These are phyloP conservation scores for Zapornia atra DNA, from an alignment of 2,113 vertebrate genomes.

Conservation along the genomic window DNA sequence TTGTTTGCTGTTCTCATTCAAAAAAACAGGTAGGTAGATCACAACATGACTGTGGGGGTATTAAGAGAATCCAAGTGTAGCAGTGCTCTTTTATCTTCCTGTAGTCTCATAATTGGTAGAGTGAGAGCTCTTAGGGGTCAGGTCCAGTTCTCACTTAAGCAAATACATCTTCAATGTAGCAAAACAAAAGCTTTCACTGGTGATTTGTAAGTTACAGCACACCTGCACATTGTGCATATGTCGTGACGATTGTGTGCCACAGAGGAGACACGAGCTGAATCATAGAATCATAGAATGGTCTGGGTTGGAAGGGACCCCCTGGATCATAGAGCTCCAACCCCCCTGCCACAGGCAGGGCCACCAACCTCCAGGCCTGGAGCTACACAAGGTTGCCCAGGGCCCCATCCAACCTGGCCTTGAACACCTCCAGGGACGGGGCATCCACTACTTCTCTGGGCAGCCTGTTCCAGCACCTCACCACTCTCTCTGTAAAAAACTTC, in stretches of 20 bases:
- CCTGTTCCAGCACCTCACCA: too few species aligned
- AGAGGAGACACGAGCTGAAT: neutral
- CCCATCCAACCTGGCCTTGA: too few species aligned
- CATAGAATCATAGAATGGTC: too few species aligned
- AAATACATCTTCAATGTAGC: neutral
- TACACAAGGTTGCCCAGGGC: too few species aligned
- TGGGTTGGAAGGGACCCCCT: too few species aligned
- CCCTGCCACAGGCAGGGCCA: too few species aligned
- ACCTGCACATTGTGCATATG: neutral
- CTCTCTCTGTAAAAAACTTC: too few species aligned
- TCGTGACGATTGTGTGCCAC: neutral
- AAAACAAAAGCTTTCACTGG: neutral
- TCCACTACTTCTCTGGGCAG: too few species aligned
- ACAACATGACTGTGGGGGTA: fast-evolving
- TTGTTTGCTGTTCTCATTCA: neutral
- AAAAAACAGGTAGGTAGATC: fast-evolving
- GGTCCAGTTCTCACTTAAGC: neutral
- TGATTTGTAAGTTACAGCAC: neutral
- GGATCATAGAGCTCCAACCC: too few species aligned
- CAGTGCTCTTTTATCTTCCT: neutral
- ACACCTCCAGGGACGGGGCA: too few species aligned
- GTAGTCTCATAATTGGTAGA: neutral
- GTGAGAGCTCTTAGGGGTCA: neutral
- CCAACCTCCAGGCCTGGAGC: too few species aligned
- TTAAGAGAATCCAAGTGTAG: neutral